These are phyloP conservation scores for Helicoverpa zea DNA, from an alignment of 1,140 invertebrate species.

Conservation along the genomic window DNA sequence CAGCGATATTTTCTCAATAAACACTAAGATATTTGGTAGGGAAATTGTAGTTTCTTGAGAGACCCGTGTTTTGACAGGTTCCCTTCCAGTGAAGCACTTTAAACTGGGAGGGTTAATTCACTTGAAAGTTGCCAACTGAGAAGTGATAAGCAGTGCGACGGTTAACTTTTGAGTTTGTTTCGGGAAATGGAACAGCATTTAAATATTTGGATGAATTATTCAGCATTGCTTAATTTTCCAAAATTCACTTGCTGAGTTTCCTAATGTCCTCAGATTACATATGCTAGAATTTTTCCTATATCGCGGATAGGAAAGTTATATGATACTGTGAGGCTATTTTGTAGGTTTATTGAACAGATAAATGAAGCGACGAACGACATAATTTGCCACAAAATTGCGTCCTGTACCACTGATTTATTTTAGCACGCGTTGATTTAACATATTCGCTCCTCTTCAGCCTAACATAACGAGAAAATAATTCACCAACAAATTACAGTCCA, in stretches of 20 bases:
- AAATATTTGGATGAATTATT: too few relatives aligned
- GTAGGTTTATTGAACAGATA: too few relatives aligned
- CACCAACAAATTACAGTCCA: not conserved
- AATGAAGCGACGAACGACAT: too few relatives aligned
- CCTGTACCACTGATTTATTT: not conserved
- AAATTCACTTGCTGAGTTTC: too few relatives aligned
- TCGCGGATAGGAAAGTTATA: too few relatives aligned
- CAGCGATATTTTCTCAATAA: conserved; percentile 73
- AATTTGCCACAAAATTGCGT: too few relatives aligned
- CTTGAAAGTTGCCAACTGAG: not conserved
- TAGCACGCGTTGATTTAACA: not conserved
- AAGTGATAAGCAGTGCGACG: not conserved
- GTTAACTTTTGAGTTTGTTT: too few relatives aligned
- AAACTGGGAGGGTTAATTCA: not conserved
- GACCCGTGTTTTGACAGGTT: conserved; percentile 43
- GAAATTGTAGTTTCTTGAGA: conserved; percentile 58
- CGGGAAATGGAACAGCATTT: too few relatives aligned
- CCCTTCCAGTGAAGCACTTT: not conserved
- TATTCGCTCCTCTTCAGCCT: not conserved
- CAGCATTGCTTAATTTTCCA: too few relatives aligned
- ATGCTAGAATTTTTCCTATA: too few relatives aligned
- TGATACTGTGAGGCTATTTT: too few relatives aligned
- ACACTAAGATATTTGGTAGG: conserved; percentile 63
- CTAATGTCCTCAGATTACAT: too few relatives aligned
- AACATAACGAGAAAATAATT: conserved; percentile 2